phyloP scores from a whole-genome alignment of 2,797 vertebrate species.

The Sebastiscus tertius region DNA sequence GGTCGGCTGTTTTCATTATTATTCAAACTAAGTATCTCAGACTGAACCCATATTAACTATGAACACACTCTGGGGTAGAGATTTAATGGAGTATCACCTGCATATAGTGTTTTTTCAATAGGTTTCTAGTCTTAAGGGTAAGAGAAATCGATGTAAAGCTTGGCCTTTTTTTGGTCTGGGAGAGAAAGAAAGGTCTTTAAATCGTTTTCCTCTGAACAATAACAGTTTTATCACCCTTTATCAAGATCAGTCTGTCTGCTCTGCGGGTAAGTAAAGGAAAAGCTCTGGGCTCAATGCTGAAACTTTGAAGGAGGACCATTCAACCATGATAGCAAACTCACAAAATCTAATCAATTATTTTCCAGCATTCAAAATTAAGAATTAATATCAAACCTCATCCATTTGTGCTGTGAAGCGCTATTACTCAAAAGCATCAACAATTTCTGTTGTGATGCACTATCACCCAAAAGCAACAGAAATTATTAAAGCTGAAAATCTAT shows the following conservation, averaged over 20 bases:
- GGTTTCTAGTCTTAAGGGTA: slow-evolving; percentile 4
- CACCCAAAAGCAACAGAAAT: not conserved
- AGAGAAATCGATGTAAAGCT: slow-evolving; percentile 45
- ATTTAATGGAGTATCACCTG: slow-evolving; percentile 28
- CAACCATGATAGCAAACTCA: slow-evolving; percentile 3
- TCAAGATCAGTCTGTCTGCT: slow-evolving; percentile 2
- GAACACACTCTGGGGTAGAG: slow-evolving; percentile 21
- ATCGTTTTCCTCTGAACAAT: slow-evolving; percentile 28
- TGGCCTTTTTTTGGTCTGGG: not conserved
- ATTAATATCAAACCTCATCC: not conserved
- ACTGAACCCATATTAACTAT: slow-evolving; percentile 20
- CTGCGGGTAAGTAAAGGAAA: slow-evolving; percentile 7
- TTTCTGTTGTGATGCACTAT: not conserved
- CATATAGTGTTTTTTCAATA: slow-evolving; percentile 12
- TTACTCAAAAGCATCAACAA: not conserved
- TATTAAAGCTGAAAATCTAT: not conserved
- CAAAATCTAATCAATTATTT: slow-evolving; percentile 14
- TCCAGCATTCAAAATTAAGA: not conserved
- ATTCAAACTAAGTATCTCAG: slow-evolving; percentile 16
- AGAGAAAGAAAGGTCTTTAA: slow-evolving; percentile 4
- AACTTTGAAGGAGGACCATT: slow-evolving; percentile 14
- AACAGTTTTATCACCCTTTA: slow-evolving; percentile 27
- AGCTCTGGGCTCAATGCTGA: not conserved
- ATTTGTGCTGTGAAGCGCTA: not conserved
- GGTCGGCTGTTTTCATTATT: slow-evolving; percentile 12